Conservation (phyloP, 1,140 invertebrate species). For the Pseudomyrmex sp. region DNA sequence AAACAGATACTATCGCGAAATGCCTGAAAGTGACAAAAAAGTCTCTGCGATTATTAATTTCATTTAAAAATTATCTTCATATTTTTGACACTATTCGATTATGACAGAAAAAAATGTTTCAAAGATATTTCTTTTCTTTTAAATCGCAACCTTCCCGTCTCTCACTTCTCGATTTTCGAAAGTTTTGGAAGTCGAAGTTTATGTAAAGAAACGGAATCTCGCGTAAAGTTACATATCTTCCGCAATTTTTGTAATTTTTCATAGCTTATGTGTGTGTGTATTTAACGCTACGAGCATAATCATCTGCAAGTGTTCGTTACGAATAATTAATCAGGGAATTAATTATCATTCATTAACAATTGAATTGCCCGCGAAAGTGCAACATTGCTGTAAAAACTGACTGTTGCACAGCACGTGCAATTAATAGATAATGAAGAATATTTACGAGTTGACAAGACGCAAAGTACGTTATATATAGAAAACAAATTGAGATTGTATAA, state of each 20-base stretch:
- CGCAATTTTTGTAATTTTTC: slow-evolving; percentile 29
- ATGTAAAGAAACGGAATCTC: slow-evolving; percentile 1
- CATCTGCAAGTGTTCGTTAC: background rate
- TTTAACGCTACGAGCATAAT: background rate
- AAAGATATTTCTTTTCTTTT: background rate
- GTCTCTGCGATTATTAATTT: background rate
- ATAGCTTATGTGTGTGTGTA: background rate
- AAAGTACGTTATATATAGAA: no score
- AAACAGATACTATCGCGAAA: no score
- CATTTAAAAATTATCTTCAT: background rate
- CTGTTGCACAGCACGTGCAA: slow-evolving; percentile 49
- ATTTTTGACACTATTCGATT: background rate
- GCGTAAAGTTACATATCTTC: slow-evolving; percentile 6
- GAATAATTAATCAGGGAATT: background rate
- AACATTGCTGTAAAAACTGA: slow-evolving; percentile 23
- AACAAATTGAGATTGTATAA: no score
- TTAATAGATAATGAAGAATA: slow-evolving; percentile 53
- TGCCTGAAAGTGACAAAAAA: no score
- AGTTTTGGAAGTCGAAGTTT: background rate
- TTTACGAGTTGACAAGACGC: slow-evolving; percentile 14
- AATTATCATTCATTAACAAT: slow-evolving; percentile 17
- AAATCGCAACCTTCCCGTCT: background rate
- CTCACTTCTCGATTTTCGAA: background rate
- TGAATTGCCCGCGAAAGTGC: slow-evolving; percentile 30
- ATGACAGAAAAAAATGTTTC: background rate